Conservation (phyloP, 2,113 vertebrate species). For the Furnarius figulus region DNA sequence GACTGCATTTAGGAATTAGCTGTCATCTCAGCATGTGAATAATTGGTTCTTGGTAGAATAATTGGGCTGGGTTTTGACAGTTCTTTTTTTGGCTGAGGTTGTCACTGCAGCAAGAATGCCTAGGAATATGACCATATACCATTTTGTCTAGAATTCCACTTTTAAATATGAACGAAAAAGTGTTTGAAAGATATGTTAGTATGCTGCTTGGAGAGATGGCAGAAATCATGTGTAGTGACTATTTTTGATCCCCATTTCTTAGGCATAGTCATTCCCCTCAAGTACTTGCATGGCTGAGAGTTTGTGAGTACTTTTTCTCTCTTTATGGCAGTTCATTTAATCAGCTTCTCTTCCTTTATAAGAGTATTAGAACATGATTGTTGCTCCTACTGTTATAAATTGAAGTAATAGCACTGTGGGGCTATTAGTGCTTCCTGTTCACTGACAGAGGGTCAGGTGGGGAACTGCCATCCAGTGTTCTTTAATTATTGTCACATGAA, state of each 20-base stretch:
- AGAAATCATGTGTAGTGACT: neutral
- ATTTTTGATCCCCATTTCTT: neutral
- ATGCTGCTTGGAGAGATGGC: neutral
- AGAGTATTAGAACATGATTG: neutral
- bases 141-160: conserved; percentile 6
- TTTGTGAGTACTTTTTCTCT: neutral
- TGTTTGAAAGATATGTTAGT: neutral
- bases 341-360: neutral
- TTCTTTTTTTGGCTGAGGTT: neutral
- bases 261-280: neutral
- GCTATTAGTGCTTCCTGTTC: neutral
- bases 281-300: neutral
- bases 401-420: neutral
- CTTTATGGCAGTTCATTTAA: neutral
- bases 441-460: neutral
- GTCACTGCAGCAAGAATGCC: neutral
- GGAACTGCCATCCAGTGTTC: neutral
- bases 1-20: conserved; percentile 1
- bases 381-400: neutral
- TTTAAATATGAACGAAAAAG: neutral
- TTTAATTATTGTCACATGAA: neutral
- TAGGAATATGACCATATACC: neutral
- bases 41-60: neutral
- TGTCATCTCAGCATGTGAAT: neutral
- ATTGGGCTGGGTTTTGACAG: neutral